A percentile compares a stretch with the other conserved stretches of the same genome.
These are phyloP conservation scores for Pseudomyrmex flavicornis DNA, from an alignment of 1,140 invertebrate species.

Conservation along the genomic window DNA sequence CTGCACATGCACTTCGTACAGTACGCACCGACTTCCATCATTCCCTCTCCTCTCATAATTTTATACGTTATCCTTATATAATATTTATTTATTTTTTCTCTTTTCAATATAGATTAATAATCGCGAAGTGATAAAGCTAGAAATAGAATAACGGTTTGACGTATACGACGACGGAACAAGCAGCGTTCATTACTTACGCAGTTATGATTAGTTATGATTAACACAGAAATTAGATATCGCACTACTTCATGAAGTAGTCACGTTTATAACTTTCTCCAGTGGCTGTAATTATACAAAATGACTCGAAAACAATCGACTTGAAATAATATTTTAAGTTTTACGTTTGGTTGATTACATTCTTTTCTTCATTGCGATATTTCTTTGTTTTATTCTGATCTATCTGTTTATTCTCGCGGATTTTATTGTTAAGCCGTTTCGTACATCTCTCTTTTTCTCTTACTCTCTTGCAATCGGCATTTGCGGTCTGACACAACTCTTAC, in stretches of 20 bases:
- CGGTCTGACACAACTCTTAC: conserved; percentile 68
- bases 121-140: neutral
- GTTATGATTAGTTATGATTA: conserved; percentile 12
- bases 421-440: conserved; percentile 36
- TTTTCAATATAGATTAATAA: conserved; percentile 7
- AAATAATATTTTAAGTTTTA: neutral
- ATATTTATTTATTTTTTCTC: neutral
- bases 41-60: conserved; percentile 6
- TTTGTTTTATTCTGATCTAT: conserved; percentile 1
- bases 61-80: neutral
- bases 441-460: conserved; percentile 6
- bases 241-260: conserved; percentile 22
- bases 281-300: conserved; percentile 8
- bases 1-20: conserved; percentile 18
- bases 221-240: conserved; percentile 38
- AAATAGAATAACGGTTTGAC: conserved; percentile 25
- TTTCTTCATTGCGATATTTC: neutral
- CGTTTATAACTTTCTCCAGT: conserved; percentile 11
- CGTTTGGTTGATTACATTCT: neutral
- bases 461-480: conserved; percentile 7
- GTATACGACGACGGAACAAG: conserved; percentile 25
- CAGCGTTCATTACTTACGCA: conserved; percentile 5
- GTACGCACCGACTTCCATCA: neutral
- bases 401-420: neutral
- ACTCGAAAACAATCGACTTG: neutral